phyloP scores from a whole-genome alignment of 2,797 vertebrate genomes.

The Mormyrus hasselquistii region DNA sequence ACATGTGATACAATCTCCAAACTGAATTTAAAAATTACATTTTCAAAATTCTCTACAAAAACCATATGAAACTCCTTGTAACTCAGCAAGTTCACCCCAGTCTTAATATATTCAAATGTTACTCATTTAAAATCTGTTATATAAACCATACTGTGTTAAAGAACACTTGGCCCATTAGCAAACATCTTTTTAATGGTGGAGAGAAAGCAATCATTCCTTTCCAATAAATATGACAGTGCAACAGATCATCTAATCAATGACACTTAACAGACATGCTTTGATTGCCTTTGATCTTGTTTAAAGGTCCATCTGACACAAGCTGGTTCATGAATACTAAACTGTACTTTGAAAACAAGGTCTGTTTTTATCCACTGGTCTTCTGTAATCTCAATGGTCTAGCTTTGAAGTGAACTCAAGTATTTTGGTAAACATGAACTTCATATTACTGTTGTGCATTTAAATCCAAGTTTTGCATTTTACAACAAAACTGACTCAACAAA shows the following conservation, averaged over 20 bases:
- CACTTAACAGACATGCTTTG: neutral
- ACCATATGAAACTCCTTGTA: neutral
- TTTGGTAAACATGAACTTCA: neutral
- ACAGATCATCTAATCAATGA: neutral
- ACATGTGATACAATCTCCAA: neutral
- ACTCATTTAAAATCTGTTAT: neutral
- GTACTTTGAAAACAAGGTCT: neutral
- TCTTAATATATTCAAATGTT: neutral
- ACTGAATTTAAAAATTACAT: neutral
- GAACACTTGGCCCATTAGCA: neutral
- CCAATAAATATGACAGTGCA: neutral
- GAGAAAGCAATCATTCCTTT: neutral
- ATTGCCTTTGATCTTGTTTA: neutral
- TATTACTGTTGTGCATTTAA: neutral
- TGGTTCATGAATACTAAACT: neutral
- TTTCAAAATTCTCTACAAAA: constrained; percentile 1
- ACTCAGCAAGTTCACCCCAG: neutral
- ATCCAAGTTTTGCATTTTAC: neutral
- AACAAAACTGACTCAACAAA: neutral
- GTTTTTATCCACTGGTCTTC: neutral
- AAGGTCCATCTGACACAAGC: neutral
- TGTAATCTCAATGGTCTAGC: neutral
- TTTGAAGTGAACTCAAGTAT: neutral
- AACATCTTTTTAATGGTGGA: neutral
- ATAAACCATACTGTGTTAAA: neutral